Conservation (phyloP, 2,113 vertebrate species). For the Actenoides lindsayi region DNA sequence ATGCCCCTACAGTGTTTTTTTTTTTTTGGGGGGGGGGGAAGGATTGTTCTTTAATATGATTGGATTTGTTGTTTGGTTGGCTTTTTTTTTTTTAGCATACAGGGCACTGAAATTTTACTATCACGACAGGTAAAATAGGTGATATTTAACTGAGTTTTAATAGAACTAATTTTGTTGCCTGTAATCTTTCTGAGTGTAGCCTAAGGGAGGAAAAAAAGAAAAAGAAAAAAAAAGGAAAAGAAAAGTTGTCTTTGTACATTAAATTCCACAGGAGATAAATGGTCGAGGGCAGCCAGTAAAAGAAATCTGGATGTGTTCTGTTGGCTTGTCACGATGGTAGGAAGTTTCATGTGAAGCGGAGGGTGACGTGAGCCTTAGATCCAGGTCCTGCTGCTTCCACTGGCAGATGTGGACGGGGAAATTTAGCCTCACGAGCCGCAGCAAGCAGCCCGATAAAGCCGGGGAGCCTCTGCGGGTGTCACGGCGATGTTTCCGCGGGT, state of each 20-base stretch:
- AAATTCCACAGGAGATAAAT: not conserved
- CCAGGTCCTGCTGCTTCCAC: not conserved
- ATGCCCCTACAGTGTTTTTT: not conserved
- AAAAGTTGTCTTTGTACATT: not conserved
- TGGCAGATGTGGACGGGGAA: not conserved
- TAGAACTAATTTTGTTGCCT: not conserved
- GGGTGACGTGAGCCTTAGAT: not conserved
- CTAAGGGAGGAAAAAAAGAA: not conserved
- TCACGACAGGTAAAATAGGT: not conserved
- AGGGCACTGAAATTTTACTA: not conserved
- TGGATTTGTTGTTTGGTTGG: not conserved
- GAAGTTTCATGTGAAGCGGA: not conserved
- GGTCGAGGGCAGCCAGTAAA: not conserved
- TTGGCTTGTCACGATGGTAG: not conserved
- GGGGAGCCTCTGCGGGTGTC: not conserved
- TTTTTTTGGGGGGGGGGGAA: not conserved
- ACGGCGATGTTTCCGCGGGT: not conserved
- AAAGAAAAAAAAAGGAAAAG: not conserved
- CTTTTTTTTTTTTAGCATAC: not conserved
- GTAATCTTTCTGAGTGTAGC: not conserved
- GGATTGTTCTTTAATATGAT: constrained; percentile 6
- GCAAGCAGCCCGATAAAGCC: not conserved
- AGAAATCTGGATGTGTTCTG: not conserved
- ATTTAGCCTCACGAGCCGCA: not conserved
- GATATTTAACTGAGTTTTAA: not conserved